phyloP scores from a whole-genome alignment of 2,888 invertebrate species.

The Limnephilus marmoratus region DNA sequence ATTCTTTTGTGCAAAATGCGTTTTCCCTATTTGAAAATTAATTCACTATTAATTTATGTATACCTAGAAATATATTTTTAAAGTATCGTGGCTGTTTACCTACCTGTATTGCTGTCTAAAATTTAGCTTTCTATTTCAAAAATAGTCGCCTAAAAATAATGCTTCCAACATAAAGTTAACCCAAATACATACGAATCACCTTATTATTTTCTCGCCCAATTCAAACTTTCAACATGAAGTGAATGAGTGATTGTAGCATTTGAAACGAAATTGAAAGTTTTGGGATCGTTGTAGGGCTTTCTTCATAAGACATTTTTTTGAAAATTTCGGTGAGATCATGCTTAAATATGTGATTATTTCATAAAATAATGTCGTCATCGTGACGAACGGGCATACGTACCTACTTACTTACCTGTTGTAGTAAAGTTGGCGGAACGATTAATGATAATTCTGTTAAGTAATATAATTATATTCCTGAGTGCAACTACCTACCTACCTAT shows the following conservation, averaged over 20 bases:
- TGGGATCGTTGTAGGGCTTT: slow-evolving; percentile 15
- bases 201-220: not conserved
- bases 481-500: too few species aligned
- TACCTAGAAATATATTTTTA: not conserved
- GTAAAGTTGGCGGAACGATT: not conserved
- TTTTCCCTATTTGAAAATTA: too few species aligned
- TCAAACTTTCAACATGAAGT: not conserved
- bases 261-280: not conserved
- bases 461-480: not conserved
- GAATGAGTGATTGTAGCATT: not conserved
- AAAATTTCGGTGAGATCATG: not conserved
- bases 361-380: slow-evolving; percentile 13
- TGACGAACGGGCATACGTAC: not conserved
- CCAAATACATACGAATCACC: not conserved
- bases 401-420: too few species aligned
- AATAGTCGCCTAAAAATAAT: not conserved
- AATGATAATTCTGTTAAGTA: not conserved
- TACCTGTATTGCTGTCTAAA: not conserved
- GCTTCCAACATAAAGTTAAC: not conserved
- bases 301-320: not conserved
- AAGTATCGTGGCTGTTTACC: not conserved
- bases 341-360: slow-evolving; percentile 19
- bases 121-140: not conserved
- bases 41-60: too few species aligned
- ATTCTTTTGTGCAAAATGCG: too few species aligned